These are phyloP conservation scores for Pandemis corylana DNA, from an alignment of 2,888 invertebrate species.

Conservation along the genomic window DNA sequence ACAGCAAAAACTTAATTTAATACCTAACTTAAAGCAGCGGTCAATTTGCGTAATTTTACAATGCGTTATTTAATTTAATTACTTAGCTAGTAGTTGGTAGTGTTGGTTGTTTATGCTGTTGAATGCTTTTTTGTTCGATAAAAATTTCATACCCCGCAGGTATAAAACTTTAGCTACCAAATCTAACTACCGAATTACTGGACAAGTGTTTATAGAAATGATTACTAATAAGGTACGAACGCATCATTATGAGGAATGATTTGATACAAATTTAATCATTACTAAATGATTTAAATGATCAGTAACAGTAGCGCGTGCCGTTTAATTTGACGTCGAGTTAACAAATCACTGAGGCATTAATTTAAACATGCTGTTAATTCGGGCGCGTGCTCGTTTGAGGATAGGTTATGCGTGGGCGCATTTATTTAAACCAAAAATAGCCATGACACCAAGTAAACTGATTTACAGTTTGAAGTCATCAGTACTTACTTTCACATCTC, in stretches of 20 bases:
- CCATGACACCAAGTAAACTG: no score
- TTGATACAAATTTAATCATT: slow-evolving; percentile 41
- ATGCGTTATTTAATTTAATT: no score
- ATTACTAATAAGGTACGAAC: slow-evolving; percentile 39
- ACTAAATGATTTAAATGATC: slow-evolving; percentile 33
- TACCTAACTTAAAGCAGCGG: no score
- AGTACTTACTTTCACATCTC: no score
- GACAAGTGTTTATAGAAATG: slow-evolving; percentile 32
- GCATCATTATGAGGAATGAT: slow-evolving; percentile 45
- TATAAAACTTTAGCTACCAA: background rate
- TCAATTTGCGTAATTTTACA: no score
- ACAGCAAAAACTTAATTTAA: no score
- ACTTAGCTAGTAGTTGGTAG: no score
- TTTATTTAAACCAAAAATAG: no score
- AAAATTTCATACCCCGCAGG: slow-evolving; percentile 4
- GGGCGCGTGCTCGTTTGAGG: background rate
- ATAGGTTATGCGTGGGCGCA: background rate
- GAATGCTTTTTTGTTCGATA: slow-evolving; percentile 15
- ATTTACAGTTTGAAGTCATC: no score
- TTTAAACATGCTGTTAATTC: background rate
- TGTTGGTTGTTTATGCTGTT: slow-evolving; percentile 7
- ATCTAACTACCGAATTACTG: slow-evolving; percentile 34
- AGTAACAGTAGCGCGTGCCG: slow-evolving; percentile 15
- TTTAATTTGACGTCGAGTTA: slow-evolving; percentile 26
- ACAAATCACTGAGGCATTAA: background rate